Conservation (phyloP, 1,140 invertebrate genomes). For the Ganaspis sp. region DNA sequence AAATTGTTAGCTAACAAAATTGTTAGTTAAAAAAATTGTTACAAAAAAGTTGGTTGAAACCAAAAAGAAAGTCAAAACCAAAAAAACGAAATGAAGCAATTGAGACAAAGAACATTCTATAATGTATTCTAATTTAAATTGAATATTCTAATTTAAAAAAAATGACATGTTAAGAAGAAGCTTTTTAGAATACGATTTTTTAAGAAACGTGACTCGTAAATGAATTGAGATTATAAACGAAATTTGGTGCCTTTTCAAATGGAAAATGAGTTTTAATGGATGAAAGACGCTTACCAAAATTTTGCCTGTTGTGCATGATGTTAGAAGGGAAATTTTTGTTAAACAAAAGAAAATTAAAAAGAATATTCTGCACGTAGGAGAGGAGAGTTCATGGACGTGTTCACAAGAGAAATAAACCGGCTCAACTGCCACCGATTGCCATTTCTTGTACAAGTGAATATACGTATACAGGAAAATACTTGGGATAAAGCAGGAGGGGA, state of each 20-base stretch:
- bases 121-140: too few species aligned
- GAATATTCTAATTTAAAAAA: too few species aligned
- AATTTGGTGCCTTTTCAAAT: too few species aligned
- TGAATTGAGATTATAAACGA: neutral
- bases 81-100: too few species aligned
- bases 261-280: neutral
- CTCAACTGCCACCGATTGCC: neutral
- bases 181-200: too few species aligned
- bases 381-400: conserved; percentile 20
- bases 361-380: neutral
- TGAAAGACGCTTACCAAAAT: neutral
- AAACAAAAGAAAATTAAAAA: neutral
- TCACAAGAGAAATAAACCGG: neutral
- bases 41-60: too few species aligned
- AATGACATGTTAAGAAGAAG: too few species aligned
- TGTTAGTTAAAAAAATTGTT: too few species aligned
- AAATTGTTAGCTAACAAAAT: too few species aligned
- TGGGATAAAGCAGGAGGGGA: neutral
- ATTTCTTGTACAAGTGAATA: conserved; percentile 4
- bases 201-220: too few species aligned
- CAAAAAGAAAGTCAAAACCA: too few species aligned
- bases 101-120: too few species aligned
- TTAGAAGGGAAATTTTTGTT: neutral
- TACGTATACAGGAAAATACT: conserved; percentile 6
- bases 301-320: neutral